phyloP scores from a whole-genome alignment of 2,888 invertebrate species.

The Drosophila niveifrons region DNA sequence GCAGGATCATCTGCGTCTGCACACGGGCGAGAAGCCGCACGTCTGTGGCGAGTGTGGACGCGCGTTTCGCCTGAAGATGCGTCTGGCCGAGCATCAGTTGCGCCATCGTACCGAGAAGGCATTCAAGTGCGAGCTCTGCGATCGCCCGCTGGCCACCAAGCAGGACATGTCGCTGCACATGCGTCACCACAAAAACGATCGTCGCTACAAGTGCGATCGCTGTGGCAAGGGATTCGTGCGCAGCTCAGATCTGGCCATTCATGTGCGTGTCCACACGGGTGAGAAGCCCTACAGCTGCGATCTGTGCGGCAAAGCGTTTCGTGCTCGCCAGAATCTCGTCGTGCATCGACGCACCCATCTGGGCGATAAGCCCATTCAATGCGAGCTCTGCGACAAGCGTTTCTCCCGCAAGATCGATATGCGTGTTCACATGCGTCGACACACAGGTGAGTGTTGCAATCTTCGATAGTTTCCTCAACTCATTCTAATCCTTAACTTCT shows the following conservation, averaged over 20 bases:
- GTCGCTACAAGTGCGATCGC: slow-evolving; percentile 79
- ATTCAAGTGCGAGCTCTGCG: slow-evolving; percentile 81
- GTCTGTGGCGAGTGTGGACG: slow-evolving; percentile 79
- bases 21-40: slow-evolving; percentile 84
- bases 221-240: slow-evolving; percentile 84
- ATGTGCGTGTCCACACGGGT: slow-evolving; percentile 82
- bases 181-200: slow-evolving; percentile 83
- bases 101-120: slow-evolving; percentile 83
- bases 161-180: slow-evolving; percentile 82
- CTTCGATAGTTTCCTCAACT: not conserved
- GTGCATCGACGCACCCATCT: slow-evolving; percentile 83
- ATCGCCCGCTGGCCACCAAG: slow-evolving; percentile 77
- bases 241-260: slow-evolving; percentile 82
- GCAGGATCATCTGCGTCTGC: slow-evolving; percentile 81
- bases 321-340: slow-evolving; percentile 83
- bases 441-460: slow-evolving; percentile 74
- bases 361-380: slow-evolving; percentile 81
- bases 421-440: slow-evolving; percentile 82
- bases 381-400: slow-evolving; percentile 83
- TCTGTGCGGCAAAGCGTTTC: slow-evolving; percentile 80
- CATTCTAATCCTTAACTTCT: not conserved
- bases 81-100: slow-evolving; percentile 80
- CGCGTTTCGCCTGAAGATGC: slow-evolving; percentile 82
- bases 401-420: slow-evolving; percentile 83
- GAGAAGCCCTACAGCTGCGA: slow-evolving; percentile 83